A percentile compares a stretch with the other conserved stretches of the same genome.
Conservation (phyloP, 2,888 invertebrate species). For the Palloptera scutellata region DNA sequence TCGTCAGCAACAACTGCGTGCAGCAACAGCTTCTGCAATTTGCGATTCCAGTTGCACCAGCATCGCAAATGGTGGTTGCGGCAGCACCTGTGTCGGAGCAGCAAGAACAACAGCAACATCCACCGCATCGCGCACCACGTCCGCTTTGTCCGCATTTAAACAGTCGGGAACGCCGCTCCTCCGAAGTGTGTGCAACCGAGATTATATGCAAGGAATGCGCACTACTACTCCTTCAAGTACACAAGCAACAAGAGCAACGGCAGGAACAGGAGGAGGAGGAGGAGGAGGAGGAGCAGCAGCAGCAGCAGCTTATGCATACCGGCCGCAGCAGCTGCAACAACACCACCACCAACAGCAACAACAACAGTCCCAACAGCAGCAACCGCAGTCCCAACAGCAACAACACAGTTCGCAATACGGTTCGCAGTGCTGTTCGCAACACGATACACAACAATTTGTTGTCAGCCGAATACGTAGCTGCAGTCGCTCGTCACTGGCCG, state of each 20-base stretch:
- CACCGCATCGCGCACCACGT: slow-evolving; percentile 4
- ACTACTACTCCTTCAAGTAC: neutral
- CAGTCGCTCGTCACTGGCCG: slow-evolving; percentile 17
- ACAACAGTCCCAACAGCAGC: slow-evolving; percentile 1
- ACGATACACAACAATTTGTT: neutral
- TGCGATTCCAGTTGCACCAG: slow-evolving; percentile 2
- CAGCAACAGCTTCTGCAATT: slow-evolving; percentile 5
- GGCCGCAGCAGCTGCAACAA: slow-evolving; percentile 3
- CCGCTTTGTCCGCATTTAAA: neutral
- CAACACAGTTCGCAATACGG: slow-evolving; percentile 13
- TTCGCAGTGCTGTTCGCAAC: slow-evolving; percentile 2
- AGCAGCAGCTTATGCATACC: slow-evolving; percentile 2
- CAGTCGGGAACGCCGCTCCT: neutral
- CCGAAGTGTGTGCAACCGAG: slow-evolving; percentile 1
- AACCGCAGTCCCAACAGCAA: neutral
- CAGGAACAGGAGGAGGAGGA: no score
- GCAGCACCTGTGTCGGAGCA: neutral
- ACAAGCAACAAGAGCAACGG: neutral
- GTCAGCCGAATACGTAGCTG: slow-evolving; percentile 9
- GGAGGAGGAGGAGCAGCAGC: neutral
- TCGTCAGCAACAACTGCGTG: neutral
- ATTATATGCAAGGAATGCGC: neutral
- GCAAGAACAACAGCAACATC: neutral
- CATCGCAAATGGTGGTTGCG: neutral
- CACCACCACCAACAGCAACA: slow-evolving; percentile 21